Base-by-base conservation (phyloP, 2,113 vertebrate species). In the Cisticola juncidis region DNA sequence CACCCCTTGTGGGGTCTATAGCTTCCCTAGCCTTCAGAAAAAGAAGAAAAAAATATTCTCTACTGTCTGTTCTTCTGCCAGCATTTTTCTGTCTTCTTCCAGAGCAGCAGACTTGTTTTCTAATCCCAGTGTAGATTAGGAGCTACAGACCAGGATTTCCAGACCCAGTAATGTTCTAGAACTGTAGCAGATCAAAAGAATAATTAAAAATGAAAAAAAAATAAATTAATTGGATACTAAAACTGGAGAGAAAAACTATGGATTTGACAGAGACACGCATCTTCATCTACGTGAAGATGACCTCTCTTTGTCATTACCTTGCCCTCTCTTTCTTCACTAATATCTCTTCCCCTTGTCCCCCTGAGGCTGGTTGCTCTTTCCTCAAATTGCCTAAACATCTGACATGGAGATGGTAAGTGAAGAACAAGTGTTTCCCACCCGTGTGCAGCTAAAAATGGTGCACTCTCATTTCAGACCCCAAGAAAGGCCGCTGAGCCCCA, bases 351-450 rank as follows among this genome's bases (percentile, higher is more conserved):
- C 15, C 28, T 65, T 5, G 2, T 42, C 7, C 25, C 15, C 21
- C 47, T 73, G 54, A 68, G 35, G 35, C 56, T 70, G 54, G 50
- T 23, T 66, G 23, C 16, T 88, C 54, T 83, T 83, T 81, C 51
- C 38, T 79, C 38, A 87, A 87, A 81, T 70, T 83, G 38, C 53
- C 68, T 42, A 25, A 86, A 83, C 47, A 83, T 76, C 86, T 92
- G 86, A 83, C 68, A 60, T 18, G 36, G 56, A 92, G 68, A 56
- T 0, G 0, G 85, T 83, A 83, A 90, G 71, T 19, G 47, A 66
- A 77, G 72, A 83, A 36, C 88, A 96, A 93, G 79, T 86, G 72
- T 81, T 83, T 84, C 69, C 68, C 80, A 90, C 94, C 80, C 86
- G 76, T 60, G 68, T 84, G 72, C 35, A 60, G 83, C 92, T 92